phyloP scores from a whole-genome alignment of 35 echinoderm and acorn worm genomes.

The Stichopus chloronotus region DNA sequence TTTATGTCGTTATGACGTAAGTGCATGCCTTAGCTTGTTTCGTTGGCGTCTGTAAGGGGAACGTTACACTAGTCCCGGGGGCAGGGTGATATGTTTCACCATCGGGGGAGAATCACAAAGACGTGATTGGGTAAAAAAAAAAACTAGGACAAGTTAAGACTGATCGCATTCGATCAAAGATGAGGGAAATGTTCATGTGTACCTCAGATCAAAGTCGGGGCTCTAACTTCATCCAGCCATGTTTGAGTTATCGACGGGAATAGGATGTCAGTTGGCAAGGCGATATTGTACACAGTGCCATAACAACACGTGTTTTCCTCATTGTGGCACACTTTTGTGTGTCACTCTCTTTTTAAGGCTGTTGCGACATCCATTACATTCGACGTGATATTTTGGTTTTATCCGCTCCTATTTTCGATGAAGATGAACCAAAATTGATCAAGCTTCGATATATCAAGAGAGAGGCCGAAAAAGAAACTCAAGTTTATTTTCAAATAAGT shows the following conservation, averaged over 20 bases:
- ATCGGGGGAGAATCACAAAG: not conserved
- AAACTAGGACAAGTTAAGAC: not conserved
- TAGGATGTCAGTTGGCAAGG: not conserved
- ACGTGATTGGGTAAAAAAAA: not conserved
- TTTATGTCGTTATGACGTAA: not conserved
- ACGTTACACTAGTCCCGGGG: not conserved
- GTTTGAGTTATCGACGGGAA: not conserved
- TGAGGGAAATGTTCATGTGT: not conserved
- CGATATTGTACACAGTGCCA: not conserved
- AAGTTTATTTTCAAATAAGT: too few species aligned
- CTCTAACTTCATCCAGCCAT: not conserved
- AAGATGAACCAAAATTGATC: too few species aligned
- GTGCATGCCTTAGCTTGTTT: not conserved
- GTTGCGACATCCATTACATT: too few species aligned
- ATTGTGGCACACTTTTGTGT: too few species aligned
- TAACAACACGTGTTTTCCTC: not conserved
- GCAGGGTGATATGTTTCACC: not conserved
- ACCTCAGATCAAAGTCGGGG: not conserved
- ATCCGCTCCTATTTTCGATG: too few species aligned
- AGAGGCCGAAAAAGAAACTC: too few species aligned
- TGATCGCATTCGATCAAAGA: slow-evolving; percentile 2
- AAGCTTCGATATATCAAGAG: too few species aligned
- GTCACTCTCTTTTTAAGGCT: too few species aligned
- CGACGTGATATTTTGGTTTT: too few species aligned
- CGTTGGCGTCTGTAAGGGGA: not conserved